Evolutionary conservation across 2,113 vertebrate genomes (phyloP), one percentile per base, ranked within the genome.

Genomic region (Cololabis saira): DNA sequence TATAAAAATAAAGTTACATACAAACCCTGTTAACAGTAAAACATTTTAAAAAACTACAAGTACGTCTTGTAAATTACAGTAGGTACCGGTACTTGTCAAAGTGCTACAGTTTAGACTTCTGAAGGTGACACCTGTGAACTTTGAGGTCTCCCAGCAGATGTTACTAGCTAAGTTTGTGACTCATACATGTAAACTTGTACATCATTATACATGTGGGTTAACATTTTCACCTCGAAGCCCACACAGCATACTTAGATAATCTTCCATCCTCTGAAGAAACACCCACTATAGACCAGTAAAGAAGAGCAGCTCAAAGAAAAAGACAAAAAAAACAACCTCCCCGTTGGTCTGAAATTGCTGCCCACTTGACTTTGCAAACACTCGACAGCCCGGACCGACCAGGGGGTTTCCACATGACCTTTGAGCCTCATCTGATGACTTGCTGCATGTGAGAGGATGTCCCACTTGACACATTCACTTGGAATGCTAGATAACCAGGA

Each of bases 161-260:
- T 13, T n/a, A 5, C 43, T 27, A 0, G 1, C 11, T 18, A 0
- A 33, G 24, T n/a, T 3, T 14, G 8, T 84, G 80, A 85, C 62
- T 80, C 71, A 85, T 15, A 48, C 2, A 0, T 4, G n/a, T 15
- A 17, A 1, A 22, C 5, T 53, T 37, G 45, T 53, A 12, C 54
- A 62, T 41, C 50, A 64, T 73, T 67, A 37, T 12, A 74, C 37
- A 1, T 50, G 77, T 79, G 77, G 71, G 71, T 22, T 60, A 37
- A 62, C 18, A 0, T 62, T 65, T 42, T 64, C 45, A 45, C 62
- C 18, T 12, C 0, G 6, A 19, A 56, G 37, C 74, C 71, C 61
- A 80, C 81, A 53, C 19, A 12, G 6, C 13, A 33, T 27, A 33
- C 43, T 59, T 55, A 12, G 57, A 51, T 82, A 54, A 42, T 19